A percentile compares a stretch with the other conserved stretches of the same genome.
Conservation (phyloP, 1,140 invertebrate species). For the Rhizoglyphus robini region DNA sequence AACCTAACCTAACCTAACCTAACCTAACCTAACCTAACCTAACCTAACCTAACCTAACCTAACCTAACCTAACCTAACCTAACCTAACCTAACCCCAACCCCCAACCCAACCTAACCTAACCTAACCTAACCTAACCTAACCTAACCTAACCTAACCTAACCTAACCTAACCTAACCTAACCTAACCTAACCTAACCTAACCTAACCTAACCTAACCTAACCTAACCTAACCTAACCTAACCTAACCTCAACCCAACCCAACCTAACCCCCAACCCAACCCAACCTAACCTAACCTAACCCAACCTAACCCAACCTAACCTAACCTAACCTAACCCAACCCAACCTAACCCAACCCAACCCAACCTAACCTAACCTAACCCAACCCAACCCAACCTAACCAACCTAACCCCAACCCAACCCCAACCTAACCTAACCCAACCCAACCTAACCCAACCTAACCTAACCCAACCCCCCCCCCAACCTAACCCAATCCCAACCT, state of each 20-base stretch:
- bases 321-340: constrained; percentile 23
- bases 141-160: constrained; percentile 19
- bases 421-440: constrained; percentile 29
- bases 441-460: constrained; percentile 28
- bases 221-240: constrained; percentile 26
- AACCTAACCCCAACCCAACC: no score
- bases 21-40: constrained; percentile 19
- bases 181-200: constrained; percentile 29
- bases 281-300: constrained; percentile 24
- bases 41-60: constrained; percentile 18
- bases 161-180: constrained; percentile 22
- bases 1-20: constrained; percentile 13
- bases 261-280: no score
- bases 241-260: no score
- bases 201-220: constrained; percentile 27
- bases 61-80: constrained; percentile 19
- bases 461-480: no score
- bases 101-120: no score
- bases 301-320: constrained; percentile 25
- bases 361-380: constrained; percentile 27
- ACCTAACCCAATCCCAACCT: no score
- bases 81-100: no score
- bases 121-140: constrained; percentile 19
- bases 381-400: no score
- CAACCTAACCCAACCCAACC: constrained; percentile 27